Evolutionary conservation across 2,797 vertebrate species (phyloP).

Genomic region (Sebastes glaucus): DNA sequence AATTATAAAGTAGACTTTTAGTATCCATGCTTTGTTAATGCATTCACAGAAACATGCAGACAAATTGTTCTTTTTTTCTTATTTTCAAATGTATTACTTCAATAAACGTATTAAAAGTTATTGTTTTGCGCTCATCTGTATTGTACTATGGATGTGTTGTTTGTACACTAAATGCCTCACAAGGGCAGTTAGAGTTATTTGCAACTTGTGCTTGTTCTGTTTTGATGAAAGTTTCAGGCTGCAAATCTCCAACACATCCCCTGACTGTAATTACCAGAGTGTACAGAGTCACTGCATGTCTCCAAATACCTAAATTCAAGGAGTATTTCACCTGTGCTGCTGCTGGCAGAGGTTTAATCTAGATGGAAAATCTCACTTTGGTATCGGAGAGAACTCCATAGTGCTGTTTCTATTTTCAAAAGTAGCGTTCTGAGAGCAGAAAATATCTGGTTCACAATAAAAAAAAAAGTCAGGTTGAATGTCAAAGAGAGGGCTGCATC

Average conservation of each 20-base stretch:
- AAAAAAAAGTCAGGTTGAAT: neutral
- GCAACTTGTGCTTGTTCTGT: neutral
- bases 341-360: slow-evolving; percentile 10
- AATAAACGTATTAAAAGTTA: no score
- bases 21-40: no score
- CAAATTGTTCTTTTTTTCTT: no score
- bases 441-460: neutral
- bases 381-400: neutral
- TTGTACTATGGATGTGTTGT: neutral
- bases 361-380: slow-evolving; percentile 24
- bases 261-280: neutral
- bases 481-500: neutral
- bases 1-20: no score
- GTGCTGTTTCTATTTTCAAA: neutral
- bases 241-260: neutral
- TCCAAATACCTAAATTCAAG: neutral
- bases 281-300: neutral
- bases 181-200: neutral
- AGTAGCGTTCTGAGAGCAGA: neutral
- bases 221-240: neutral
- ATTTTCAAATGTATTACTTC: no score
- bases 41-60: no score
- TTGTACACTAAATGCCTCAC: no score
- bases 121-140: no score
- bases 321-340: neutral